These are phyloP conservation scores for Heterotilapia buettikoferi DNA, from an alignment of 2,113 vertebrate species.

Conservation along the genomic window DNA sequence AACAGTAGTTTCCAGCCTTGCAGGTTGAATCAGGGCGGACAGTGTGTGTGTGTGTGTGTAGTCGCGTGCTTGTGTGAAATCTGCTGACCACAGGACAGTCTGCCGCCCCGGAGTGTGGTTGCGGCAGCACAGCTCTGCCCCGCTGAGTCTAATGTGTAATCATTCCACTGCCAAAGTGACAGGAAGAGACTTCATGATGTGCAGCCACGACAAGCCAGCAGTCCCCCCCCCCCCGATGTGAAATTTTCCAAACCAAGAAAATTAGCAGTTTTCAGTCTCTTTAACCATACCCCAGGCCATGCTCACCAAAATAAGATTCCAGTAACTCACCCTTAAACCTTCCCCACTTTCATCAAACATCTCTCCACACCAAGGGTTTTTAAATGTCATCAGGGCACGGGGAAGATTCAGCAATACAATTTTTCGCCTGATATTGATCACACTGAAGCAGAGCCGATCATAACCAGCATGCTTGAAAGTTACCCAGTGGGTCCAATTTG, in stretches of 20 bases:
- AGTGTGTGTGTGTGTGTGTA: neutral
- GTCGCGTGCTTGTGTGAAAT: neutral
- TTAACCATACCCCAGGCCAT: neutral
- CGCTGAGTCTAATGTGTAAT: neutral
- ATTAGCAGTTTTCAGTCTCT: neutral
- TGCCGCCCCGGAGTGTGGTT: constrained; percentile 3
- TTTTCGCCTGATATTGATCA: constrained; percentile 41
- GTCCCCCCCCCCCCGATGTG: neutral
- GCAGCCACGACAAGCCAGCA: neutral
- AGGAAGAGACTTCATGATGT: neutral
- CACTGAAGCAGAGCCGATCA: constrained; percentile 3
- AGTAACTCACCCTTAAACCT: neutral
- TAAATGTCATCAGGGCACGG: constrained; percentile 1
- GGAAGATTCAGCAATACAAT: constrained; percentile 14
- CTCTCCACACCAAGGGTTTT: constrained; percentile 32
- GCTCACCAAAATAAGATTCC: neutral
- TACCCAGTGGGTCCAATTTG: constrained; percentile 17
- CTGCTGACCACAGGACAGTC: constrained; percentile 38
- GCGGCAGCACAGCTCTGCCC: neutral
- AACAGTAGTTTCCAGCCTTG: neutral
- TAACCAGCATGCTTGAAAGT: constrained; percentile 15
- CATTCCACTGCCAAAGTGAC: neutral
- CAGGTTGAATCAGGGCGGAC: constrained; percentile 25
- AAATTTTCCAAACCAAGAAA: neutral
- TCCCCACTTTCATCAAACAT: neutral